Evolutionary conservation across 2,113 vertebrate species (phyloP).

Genomic region (Fulmarus glacialis): DNA sequence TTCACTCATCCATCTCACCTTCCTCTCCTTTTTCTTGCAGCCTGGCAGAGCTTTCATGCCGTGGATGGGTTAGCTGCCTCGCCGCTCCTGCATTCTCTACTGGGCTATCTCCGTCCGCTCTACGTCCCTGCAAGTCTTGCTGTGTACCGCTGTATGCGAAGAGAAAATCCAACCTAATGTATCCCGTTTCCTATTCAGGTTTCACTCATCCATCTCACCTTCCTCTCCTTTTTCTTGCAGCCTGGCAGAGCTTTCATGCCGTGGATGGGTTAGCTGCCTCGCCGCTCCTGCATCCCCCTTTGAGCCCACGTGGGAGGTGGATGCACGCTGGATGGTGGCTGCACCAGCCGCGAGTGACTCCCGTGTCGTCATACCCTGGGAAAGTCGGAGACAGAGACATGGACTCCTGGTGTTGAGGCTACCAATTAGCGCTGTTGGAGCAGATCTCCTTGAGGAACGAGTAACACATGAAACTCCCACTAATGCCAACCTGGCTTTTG

Average conservation of each 20-base stretch:
- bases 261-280: fast-evolving
- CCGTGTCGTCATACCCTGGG: not conserved
- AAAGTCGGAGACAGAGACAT: not conserved
- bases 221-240: not conserved
- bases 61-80: fast-evolving
- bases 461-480: not conserved
- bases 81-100: not conserved
- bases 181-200: not conserved
- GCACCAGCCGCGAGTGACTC: not conserved
- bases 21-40: not conserved
- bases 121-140: not conserved
- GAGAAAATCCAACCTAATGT: not conserved
- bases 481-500: slow-evolving; percentile 37
- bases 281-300: fast-evolving
- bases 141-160: fast-evolving
- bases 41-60: not conserved
- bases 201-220: not conserved
- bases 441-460: slow-evolving; percentile 3
- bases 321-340: not conserved
- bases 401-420: not conserved
- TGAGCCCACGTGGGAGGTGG: not conserved
- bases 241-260: not conserved
- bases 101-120: not conserved
- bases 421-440: not conserved
- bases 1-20: not conserved